Conservation (phyloP, 2,113 vertebrate species). For the Stegostoma tigrinum region DNA sequence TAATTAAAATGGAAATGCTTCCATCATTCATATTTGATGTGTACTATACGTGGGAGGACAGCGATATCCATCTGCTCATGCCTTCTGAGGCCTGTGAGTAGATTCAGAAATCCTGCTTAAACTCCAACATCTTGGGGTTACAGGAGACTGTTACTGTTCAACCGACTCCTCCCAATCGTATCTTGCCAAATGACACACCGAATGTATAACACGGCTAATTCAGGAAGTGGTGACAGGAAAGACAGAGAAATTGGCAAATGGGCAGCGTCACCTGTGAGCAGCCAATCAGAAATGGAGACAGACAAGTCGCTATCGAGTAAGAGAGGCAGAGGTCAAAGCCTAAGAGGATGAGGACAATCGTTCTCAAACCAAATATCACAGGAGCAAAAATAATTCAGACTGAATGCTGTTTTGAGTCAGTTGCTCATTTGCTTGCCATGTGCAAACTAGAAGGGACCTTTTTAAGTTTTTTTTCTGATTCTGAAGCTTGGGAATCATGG, state of each 20-base stretch:
- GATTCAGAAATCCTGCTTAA: neutral
- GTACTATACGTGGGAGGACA: neutral
- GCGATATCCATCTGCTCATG: neutral
- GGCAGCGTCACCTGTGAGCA: neutral
- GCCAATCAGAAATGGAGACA: neutral
- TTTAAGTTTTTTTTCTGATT: neutral
- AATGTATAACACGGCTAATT: neutral
- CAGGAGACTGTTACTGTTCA: neutral
- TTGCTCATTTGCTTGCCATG: neutral
- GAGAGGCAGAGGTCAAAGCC: neutral
- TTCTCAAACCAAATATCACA: neutral
- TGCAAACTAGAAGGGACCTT: neutral
- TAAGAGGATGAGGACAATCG: neutral
- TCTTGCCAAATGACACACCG: neutral
- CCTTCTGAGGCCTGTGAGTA: neutral
- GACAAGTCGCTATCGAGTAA: neutral
- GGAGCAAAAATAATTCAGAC: neutral
- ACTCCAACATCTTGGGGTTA: neutral
- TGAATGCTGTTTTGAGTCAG: neutral
- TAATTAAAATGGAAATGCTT: constrained; percentile 24
- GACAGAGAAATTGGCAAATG: neutral
- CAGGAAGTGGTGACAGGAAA: neutral
- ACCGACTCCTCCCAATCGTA: neutral
- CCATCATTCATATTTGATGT: constrained; percentile 14
- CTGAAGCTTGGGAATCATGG: neutral